These are phyloP conservation scores for Amia ocellicauda DNA, from an alignment of 2,113 vertebrate genomes.

Conservation along the genomic window DNA sequence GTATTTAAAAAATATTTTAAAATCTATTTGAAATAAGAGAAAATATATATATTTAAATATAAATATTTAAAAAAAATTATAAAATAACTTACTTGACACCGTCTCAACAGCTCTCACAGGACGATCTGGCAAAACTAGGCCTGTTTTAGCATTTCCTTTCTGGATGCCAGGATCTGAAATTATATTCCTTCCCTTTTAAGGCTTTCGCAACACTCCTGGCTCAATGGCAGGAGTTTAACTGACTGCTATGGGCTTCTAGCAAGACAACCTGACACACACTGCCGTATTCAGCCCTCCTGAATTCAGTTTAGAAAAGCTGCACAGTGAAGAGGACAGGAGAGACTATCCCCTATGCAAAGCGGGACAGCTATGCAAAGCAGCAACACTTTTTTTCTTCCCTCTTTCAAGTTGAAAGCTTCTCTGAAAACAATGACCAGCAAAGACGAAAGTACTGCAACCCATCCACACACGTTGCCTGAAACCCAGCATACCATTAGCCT, in stretches of 20 bases:
- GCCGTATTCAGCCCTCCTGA: slow-evolving; percentile 25
- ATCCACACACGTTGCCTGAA: not conserved
- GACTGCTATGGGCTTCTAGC: slow-evolving; percentile 28
- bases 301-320: slow-evolving; percentile 34
- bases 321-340: slow-evolving; percentile 14
- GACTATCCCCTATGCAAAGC: not conserved
- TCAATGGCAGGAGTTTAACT: slow-evolving; percentile 31
- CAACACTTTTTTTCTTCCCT: not conserved
- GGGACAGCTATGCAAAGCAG: not conserved
- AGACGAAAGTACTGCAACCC: no score
- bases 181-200: slow-evolving; percentile 53
- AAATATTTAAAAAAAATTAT: no score
- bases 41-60: no score
- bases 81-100: not conserved
- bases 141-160: slow-evolving; percentile 31
- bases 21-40: no score
- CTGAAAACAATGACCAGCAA: no score
- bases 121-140: slow-evolving; percentile 28
- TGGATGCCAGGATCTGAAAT: slow-evolving; percentile 36
- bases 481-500: not conserved
- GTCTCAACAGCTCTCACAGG: slow-evolving; percentile 19
- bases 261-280: slow-evolving; percentile 31
- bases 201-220: slow-evolving; percentile 34
- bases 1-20: no score
- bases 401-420: not conserved